phyloP scores from a whole-genome alignment of 1,140 invertebrate genomes.

The Melanaphis sacchari region DNA sequence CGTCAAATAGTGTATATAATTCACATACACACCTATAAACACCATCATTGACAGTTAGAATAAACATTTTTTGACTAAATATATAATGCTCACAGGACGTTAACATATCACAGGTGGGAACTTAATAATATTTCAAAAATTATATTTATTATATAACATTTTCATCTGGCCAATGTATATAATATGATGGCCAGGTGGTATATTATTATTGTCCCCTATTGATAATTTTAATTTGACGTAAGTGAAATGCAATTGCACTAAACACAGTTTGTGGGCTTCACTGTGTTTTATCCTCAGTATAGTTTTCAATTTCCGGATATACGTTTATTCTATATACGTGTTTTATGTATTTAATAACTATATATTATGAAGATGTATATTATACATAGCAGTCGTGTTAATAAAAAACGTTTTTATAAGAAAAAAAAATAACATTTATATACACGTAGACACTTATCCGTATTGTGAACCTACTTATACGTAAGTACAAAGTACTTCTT shows the following conservation, averaged over 20 bases:
- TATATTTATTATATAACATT: background rate
- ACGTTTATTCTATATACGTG: background rate
- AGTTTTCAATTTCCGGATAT: slow-evolving; percentile 36
- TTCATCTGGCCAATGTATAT: background rate
- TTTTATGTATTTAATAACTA: background rate
- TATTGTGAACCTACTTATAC: background rate
- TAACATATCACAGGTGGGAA: background rate
- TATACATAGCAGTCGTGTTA: background rate
- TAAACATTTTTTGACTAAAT: background rate
- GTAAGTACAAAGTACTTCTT: background rate
- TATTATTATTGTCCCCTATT: background rate
- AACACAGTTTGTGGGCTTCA: background rate
- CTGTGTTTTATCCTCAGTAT: background rate
- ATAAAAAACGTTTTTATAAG: background rate
- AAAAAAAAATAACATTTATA: background rate
- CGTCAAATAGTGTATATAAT: background rate
- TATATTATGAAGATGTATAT: background rate
- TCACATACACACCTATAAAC: background rate
- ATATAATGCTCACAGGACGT: background rate
- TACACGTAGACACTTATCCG: background rate
- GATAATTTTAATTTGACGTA: slow-evolving; percentile 8
- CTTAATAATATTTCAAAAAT: background rate
- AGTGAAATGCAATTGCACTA: slow-evolving; percentile 26
- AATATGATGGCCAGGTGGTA: slow-evolving; percentile 8
- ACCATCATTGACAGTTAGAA: background rate